A percentile compares a stretch with the other conserved stretches of the same genome.
These are phyloP conservation scores for Gulo gulo DNA, from an alignment of 2,113 vertebrate species.

Conservation along the genomic window DNA sequence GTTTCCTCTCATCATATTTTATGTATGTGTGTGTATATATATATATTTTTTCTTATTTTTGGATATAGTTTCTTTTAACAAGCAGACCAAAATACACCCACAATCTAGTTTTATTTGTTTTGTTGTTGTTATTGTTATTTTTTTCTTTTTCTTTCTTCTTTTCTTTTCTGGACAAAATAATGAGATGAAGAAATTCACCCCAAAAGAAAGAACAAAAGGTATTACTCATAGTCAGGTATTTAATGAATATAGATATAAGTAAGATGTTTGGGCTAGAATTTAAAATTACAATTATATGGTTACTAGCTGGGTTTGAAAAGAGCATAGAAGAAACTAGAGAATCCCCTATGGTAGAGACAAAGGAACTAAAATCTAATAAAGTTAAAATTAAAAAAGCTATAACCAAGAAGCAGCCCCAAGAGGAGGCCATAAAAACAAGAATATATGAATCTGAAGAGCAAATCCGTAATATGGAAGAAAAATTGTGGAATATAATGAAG, in stretches of 20 bases:
- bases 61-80: background rate
- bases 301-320: background rate
- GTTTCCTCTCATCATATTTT: background rate
- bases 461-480: background rate
- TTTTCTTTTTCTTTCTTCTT: background rate
- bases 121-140: background rate
- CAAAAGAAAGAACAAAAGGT: background rate
- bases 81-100: background rate
- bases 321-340: background rate
- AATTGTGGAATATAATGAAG: background rate
- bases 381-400: background rate
- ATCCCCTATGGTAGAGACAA: background rate
- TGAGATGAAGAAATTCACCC: background rate
- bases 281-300: background rate
- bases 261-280: background rate
- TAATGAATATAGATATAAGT: background rate
- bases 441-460: too few species aligned
- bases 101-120: background rate
- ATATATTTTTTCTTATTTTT: background rate
- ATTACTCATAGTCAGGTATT: background rate
- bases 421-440: background rate
- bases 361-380: background rate
- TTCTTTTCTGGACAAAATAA: background rate
- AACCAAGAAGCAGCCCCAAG: background rate
- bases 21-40: too few species aligned